Base-by-base conservation (phyloP, 2,888 invertebrate genomes). In the Chelonus formosanus region DNA sequence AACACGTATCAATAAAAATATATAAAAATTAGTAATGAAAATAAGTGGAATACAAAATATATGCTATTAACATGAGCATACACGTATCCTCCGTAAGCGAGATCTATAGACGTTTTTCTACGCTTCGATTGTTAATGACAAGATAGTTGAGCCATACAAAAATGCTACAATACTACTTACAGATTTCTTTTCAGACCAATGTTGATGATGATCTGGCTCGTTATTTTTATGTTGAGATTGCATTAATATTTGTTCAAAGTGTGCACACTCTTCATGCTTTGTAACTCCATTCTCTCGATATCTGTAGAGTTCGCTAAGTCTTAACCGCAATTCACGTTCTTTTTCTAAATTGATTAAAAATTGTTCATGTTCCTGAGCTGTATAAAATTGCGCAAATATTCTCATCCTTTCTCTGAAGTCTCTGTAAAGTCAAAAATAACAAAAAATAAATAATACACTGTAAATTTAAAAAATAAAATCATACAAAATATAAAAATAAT, bases 231-330 rank as follows among this genome's bases (percentile, higher is more conserved):
- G 90, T 7, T 32, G 32, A 83, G 73, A 87, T 89, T 76, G 89
- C 86, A 64, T 90, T 88, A 86, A 90, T 89, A 82, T 77, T 80
- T 94, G 93, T 78, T 96, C 96, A 83, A 94, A 95, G 82, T 95
- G 94, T 43, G 93, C 89, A 77, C 95, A 93, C 81, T 96, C 96
- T 80, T 93, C 92, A 61, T 92, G 89, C 52, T 90, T 88, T 3
- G 93, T 92, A 47, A 97, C 88, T 35, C 97, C 97, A 75, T 95
- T 92, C 76, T 92, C 91, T 36, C 97, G 88, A 85, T 96, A 93
- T 69, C 94, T 91, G 81, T 91, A 88, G 52, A 95, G 85, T 85
- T 97, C 97, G 2, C 91, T 90, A 34, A 96, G 87, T 4, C 96
- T 89, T 75, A 92, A 88, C 72, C 95, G 90, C 67, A 97, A 86